A percentile compares a stretch with the other conserved stretches of the same genome.
These are phyloP conservation scores for Schizothorax lantsangensis DNA, from an alignment of 2,797 vertebrate genomes.

Conservation along the genomic window DNA sequence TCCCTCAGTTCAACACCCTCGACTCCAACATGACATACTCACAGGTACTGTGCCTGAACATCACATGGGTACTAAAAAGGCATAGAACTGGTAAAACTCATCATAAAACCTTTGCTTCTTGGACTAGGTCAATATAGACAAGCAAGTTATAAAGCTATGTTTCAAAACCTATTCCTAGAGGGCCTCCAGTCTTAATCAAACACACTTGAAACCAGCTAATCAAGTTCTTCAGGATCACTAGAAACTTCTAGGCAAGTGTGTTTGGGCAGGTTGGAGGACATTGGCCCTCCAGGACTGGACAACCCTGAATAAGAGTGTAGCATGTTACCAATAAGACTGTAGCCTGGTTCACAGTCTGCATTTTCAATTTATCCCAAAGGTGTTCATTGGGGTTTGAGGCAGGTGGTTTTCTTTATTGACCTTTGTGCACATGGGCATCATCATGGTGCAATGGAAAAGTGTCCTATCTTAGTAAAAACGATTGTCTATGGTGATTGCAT, in stretches of 20 bases:
- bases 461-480: not conserved
- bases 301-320: not conserved
- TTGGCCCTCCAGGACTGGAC: not conserved
- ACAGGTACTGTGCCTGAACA: slow-evolving; percentile 67
- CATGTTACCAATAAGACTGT: not conserved
- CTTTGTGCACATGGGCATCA: not conserved
- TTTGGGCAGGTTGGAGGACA: not conserved
- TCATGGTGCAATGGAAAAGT: not conserved
- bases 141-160: not conserved
- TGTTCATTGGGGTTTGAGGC: not conserved
- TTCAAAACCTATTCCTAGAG: not conserved
- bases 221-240: not conserved
- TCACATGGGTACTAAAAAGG: not conserved
- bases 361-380: not conserved
- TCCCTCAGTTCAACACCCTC: slow-evolving; percentile 80
- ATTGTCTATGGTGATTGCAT: not conserved
- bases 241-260: not conserved
- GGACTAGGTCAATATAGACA: not conserved
- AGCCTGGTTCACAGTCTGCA: not conserved
- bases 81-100: not conserved
- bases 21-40: slow-evolving; percentile 89
- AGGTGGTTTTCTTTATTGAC: not conserved
- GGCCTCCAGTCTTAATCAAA: not conserved
- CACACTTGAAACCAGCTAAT: not conserved
- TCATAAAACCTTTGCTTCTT: not conserved